Base-by-base conservation (phyloP, 2,888 invertebrate species). In the Sthenelais limicola region DNA sequence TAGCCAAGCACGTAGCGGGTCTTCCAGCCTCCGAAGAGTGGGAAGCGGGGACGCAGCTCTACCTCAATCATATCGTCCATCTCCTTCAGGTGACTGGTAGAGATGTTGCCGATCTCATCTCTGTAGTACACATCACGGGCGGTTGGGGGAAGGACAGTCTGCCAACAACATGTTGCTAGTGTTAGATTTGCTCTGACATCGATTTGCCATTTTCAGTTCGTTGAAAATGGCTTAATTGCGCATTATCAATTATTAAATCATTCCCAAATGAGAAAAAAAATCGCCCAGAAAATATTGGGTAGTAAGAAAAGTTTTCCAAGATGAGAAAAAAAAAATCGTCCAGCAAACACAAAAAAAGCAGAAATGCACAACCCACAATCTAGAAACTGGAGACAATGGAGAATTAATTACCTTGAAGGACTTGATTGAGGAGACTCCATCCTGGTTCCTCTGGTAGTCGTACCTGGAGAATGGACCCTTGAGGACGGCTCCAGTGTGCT, bases 11-110 rank as follows among this genome's bases (percentile, higher is more conserved):
- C 94, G 88, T 99, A 99, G 81, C 96, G 95, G 9, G 97, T 98
- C 88, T 94, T 95, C 99, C 99, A 99, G 18, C 99, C 99, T 71
- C 99, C 99, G 88, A 98, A 99, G 3, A 99, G 90, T 2, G 99
- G 99, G 88, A 98, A 99, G 82, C 99, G 91, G 5, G 98, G 99
- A 67, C 96, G 91, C n/a, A 99, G 90, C 83, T 98, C 98, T 3
- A 99, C 89, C 84, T 99, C 98, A 7, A 98, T 96, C 48, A 95
- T 93, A 85, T 98, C 97, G 79, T 94, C 94, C 80, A 94, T 91
- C 30, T 94, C 90, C 78, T 93, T 91, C 90, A 98, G 93, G 87
- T 95, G 94, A 0, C 97, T 97, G 12, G 99, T 99, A 0, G 98
- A 98, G 83, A 99, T 99, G 88, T 99, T 99, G 48, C 90, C 99